A percentile compares a stretch with the other conserved stretches of the same genome.
Conservation (phyloP, 2,113 vertebrate species). For the Pelecanus crispus region DNA sequence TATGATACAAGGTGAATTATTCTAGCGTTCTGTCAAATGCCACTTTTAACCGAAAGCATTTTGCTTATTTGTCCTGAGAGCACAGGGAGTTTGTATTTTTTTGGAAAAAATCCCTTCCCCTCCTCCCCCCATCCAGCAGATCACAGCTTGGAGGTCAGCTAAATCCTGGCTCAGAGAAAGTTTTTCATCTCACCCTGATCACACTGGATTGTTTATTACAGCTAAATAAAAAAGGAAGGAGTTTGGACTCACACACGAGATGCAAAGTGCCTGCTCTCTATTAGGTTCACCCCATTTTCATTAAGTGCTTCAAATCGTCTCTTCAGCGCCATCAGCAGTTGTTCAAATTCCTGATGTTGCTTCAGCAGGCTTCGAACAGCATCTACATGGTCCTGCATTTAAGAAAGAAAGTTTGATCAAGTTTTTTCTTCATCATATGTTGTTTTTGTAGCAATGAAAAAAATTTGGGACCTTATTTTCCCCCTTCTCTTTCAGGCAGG, state of each 20-base stretch:
- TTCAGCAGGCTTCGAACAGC: slow-evolving; percentile 76
- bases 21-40: not conserved
- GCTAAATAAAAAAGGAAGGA: not conserved
- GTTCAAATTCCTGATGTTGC: slow-evolving; percentile 78
- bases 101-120: accelerated
- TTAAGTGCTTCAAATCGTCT: slow-evolving; percentile 68
- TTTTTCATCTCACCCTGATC: not conserved
- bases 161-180: not conserved
- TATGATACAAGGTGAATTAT: not conserved
- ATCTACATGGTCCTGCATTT: slow-evolving; percentile 78
- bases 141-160: not conserved
- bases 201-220: not conserved
- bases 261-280: slow-evolving; percentile 67
- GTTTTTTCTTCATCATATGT: not conserved
- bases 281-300: slow-evolving; percentile 69
- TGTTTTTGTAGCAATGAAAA: not conserved
- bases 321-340: slow-evolving; percentile 72
- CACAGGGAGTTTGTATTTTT: not conserved
- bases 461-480: not conserved
- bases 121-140: not conserved
- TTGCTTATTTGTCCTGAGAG: not conserved
- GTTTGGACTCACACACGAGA: slow-evolving; percentile 61
- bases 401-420: not conserved
- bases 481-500: not conserved
- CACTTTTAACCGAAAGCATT: not conserved